phyloP scores from a whole-genome alignment of 2,797 vertebrate genomes.

The Schizothorax lantsangensis region DNA sequence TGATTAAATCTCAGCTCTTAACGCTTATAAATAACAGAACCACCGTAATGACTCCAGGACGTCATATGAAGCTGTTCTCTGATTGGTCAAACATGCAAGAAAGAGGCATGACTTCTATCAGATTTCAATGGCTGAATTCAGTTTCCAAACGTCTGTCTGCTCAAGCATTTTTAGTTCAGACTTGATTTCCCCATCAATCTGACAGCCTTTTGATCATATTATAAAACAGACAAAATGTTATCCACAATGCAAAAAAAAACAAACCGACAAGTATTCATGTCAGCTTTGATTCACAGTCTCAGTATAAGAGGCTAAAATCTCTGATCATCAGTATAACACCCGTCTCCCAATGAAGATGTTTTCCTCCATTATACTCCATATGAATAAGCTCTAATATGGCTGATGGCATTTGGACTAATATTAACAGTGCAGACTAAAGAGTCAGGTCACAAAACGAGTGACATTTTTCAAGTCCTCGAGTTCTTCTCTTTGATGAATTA shows the following conservation, averaged over 20 bases:
- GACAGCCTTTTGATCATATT: slow-evolving; percentile 35
- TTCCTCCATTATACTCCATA: slow-evolving; percentile 20
- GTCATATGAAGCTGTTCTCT: slow-evolving; percentile 30
- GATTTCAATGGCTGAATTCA: slow-evolving; percentile 24
- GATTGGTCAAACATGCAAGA: slow-evolving; percentile 55
- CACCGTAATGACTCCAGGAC: slow-evolving; percentile 13
- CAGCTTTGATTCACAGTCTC: slow-evolving; percentile 43
- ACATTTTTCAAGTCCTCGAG: slow-evolving; percentile 7
- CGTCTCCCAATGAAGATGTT: slow-evolving; percentile 26
- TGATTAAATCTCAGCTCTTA: slow-evolving; percentile 49
- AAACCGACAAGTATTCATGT: slow-evolving; percentile 9
- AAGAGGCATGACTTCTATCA: slow-evolving; percentile 31
- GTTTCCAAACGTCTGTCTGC: slow-evolving; percentile 20
- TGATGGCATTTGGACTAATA: slow-evolving; percentile 47
- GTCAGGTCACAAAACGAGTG: slow-evolving; percentile 44
- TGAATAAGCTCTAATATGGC: slow-evolving; percentile 48
- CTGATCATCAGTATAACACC: slow-evolving; percentile 22
- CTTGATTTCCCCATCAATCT: slow-evolving; percentile 37
- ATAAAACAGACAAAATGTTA: slow-evolving; percentile 44
- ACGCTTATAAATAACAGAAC: slow-evolving; percentile 43
- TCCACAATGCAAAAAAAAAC: slow-evolving; percentile 47
- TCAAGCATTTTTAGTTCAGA: slow-evolving; percentile 32
- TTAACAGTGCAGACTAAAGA: slow-evolving; percentile 44
- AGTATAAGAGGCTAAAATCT: slow-evolving; percentile 34
- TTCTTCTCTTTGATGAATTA: background rate